phyloP scores from a whole-genome alignment of 2,888 invertebrate species.

The Phaedon cochleariae region DNA sequence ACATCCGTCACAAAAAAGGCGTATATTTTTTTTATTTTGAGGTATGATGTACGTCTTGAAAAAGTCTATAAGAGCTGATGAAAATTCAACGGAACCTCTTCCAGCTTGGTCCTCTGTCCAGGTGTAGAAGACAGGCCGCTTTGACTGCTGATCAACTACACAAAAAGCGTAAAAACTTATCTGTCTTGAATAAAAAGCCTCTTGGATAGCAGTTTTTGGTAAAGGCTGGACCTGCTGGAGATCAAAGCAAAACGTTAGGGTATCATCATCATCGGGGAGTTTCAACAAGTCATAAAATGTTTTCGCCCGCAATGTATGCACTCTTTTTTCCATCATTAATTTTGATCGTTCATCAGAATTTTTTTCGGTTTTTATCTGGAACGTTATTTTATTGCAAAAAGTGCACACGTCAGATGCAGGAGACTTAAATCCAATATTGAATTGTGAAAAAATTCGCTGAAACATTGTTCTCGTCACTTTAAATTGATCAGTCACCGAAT shows the following conservation, averaged over 20 bases:
- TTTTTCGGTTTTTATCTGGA: neutral
- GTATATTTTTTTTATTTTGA: neutral
- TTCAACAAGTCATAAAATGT: neutral
- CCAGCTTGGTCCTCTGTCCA: constrained; percentile 6
- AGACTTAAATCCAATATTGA: neutral
- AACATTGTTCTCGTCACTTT: neutral
- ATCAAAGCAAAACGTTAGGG: constrained; percentile 2
- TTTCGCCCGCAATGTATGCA: neutral
- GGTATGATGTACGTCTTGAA: neutral
- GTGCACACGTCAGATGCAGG: neutral
- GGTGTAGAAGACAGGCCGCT: constrained; percentile 5
- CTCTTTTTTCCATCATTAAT: neutral
- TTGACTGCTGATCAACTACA: neutral
- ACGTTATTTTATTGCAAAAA: too few relatives aligned
- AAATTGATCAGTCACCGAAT: neutral
- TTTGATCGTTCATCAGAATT: neutral
- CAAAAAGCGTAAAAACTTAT: neutral
- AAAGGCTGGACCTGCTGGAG: neutral
- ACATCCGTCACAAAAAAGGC: constrained; percentile 1
- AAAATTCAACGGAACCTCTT: constrained; percentile 6
- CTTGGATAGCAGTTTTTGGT: neutral
- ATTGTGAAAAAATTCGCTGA: neutral
- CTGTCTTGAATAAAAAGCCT: constrained; percentile 5
- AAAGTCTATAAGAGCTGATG: constrained; percentile 6
- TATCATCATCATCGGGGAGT: neutral